Evolutionary conservation across 2,888 invertebrate species (phyloP), one percentile per base, ranked within the genome.

Genomic region (Ophonus ardosiacus): DNA sequence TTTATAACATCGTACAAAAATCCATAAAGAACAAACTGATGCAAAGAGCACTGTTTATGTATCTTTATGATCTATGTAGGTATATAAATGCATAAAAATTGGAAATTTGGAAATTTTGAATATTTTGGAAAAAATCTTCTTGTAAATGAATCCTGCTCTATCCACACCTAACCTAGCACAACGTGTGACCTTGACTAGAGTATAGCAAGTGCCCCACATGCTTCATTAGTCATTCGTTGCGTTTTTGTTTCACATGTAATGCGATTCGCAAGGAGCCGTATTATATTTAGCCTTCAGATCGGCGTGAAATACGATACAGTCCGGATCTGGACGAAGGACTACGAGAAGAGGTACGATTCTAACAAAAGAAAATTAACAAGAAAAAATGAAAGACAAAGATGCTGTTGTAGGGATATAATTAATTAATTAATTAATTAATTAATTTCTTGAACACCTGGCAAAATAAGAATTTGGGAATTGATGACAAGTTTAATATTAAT

Each of bases 221-320:
- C 43, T 74, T 74, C 71, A 74, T 74, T 74, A 74, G 71, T 43
- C 71, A 74, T 74, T 74, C n/a, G 7, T 40, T 43, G 43, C 40
- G 40, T 74, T 74, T 74, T 74, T 74, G 71, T 43, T 40, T 43
- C 43, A 43, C 71, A 74, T 74, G 71, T 74, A 74, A 74, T 74
- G 18, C 43, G 51, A 74, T 43, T 74, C 71, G 6, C 18, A 13
- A 74, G 40, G 68, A 68, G 18, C 68, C 0, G 71, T 74, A 74
- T 74, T 74, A 74, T 74, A 74, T 74, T 74, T 74, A 74, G 43
- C 71, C 43, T 74, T 74, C 71, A 74, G 71, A 40, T 74, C 18
- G 18, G 40, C 18, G 18, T 74, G 71, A 74, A 74, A 74, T 74
- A 74, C 40, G 71, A 74, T 40, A 15, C 15, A n/a, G 40, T 71